Evolutionary conservation across 2,113 vertebrate genomes (phyloP), one percentile per base, ranked within the genome.

Genomic region (Cisticola juncidis): DNA sequence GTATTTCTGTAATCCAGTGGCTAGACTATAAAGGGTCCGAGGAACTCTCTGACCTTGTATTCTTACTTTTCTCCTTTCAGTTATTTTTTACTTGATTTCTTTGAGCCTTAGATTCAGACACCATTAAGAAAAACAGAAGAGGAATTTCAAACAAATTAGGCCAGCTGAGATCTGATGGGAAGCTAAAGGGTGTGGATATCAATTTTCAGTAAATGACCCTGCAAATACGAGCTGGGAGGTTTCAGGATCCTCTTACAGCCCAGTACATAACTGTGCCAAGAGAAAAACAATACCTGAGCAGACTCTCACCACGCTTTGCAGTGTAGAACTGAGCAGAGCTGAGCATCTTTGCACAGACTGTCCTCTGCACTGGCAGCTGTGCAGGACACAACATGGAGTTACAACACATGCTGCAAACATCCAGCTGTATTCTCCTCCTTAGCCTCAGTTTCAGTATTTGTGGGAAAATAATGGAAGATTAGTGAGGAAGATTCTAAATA

Each of bases 41-140:
- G 14, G 62, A 91, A 70, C 16, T 45, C 24, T 40, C 48, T 68
- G 8, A 72, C 47, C 24, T 68, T 44, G 14, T 24, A 40, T 9
- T 64, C 28, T n/a, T 22, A 14, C 16, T 31, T 45, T 88, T 88
- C 81, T 26, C 33, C 13, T 42, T 23, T 65, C 40, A 9, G 14
- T 54, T 76, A 44, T 35, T 78, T 94, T 93, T 84, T 11, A 40
- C n/a, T 81, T 84, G 57, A 25, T 48, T 92, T 72, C 25, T 66
- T 48, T 54, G 25, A 91, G 33, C 24, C 42, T 78, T 54, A 51
- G 29, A 69, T 71, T 85, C 40, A 86, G 69, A 69, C 6, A 72
- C 16, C 29, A 54, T 38, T 54, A 78, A 56, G 36, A 51, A 54
- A 83, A 86, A 66, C 9, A 83, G 68, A 92, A 84, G 20, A 76